Evolutionary conservation across 2,113 vertebrate genomes (phyloP), one percentile per base, ranked within the genome.

Genomic region (Hassar affinis): DNA sequence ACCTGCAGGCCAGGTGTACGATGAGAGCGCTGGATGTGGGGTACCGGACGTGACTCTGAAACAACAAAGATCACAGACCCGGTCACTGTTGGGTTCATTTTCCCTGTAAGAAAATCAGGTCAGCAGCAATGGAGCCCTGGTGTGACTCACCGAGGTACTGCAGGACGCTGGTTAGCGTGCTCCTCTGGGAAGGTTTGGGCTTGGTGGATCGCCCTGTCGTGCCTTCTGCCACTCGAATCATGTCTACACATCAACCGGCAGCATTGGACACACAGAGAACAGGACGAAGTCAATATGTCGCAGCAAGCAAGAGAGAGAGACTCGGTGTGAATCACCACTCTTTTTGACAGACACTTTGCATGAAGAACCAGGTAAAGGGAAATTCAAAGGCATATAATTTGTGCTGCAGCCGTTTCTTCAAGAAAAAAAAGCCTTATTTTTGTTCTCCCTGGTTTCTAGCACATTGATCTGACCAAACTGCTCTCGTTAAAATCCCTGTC

Each of bases 151-250:
- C 97, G 91, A 98, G 94, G 92, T 97, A 99, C 91, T 97, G 96
- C 92, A 99, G 94, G 88, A 99, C 95, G 89, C 95, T 98, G 85
- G 95, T 96, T 90, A 99, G 93, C 87, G 97, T 97, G 84, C 96
- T 98, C 91, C 97, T 95, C 78, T 91, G 92, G 89, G 94, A 92
- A 62, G 94, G 95, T 93, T 96, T 95, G 91, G 95, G 95, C 94
- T 96, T 96, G 91, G 95, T 93, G 49, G 96, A 95, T 86, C 95
- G 96, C 72, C 95, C 95, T 88, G 95, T 95, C 88, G 95, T 93
- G 80, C 96, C 94, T 79, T 97, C 96, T 45, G 95, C 95, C 88
- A 95, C 96, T 91, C 96, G 96, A 92, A 96, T 95, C 93, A 97
- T 96, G 93, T 97, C 97, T 99, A 94, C 91, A 94, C 91, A 94